These are phyloP conservation scores for Chironomus riparius DNA, from an alignment of 2,888 invertebrate species.

Conservation along the genomic window DNA sequence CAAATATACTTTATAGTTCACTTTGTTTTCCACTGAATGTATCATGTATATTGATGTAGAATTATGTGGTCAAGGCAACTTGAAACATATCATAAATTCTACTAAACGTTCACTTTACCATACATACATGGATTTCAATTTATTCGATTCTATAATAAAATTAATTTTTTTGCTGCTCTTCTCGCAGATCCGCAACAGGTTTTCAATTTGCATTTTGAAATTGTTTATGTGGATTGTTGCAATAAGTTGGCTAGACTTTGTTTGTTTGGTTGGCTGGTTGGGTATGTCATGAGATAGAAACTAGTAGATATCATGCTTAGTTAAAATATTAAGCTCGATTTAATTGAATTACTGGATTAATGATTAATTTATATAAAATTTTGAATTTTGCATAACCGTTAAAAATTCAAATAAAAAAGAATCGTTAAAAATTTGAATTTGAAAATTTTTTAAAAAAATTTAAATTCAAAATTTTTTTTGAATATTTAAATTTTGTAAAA, in stretches of 20 bases:
- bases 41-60: neutral
- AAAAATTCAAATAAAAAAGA: too few relatives aligned
- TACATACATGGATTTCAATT: neutral
- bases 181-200: neutral
- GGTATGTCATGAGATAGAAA: too few relatives aligned
- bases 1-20: too few relatives aligned
- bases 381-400: neutral
- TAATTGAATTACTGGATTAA: too few relatives aligned
- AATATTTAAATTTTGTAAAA: too few relatives aligned
- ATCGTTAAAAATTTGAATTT: neutral
- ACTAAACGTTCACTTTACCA: constrained; percentile 5
- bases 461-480: too few relatives aligned
- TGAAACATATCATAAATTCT: neutral
- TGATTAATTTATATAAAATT: too few relatives aligned
- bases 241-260: too few relatives aligned
- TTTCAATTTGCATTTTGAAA: neutral
- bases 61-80: constrained; percentile 1
- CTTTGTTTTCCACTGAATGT: neutral
- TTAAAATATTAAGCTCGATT: too few relatives aligned
- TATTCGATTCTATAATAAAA: neutral
- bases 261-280: too few relatives aligned
- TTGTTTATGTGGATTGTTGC: neutral
- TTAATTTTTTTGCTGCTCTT: neutral
- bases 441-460: too few relatives aligned
- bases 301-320: too few relatives aligned